Conservation (phyloP, 1,140 invertebrate species). For the Achatina immaculata region DNA sequence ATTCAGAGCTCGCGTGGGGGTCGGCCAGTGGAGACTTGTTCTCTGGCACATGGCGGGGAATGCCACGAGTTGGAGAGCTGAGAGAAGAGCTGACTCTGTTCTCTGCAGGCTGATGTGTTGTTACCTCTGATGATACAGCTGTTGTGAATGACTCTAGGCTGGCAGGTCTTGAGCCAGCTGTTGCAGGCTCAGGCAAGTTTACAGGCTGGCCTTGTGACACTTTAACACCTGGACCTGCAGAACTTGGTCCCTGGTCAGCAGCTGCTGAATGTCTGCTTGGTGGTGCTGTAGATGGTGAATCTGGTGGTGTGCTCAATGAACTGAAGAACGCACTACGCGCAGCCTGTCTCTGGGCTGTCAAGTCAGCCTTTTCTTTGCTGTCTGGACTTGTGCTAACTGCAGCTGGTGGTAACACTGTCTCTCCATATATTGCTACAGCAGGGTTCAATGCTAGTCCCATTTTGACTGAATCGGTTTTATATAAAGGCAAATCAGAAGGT, state of each 20-base stretch:
- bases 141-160: conserved; percentile 23
- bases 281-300: conserved; percentile 11
- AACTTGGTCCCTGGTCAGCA: conserved; percentile 11
- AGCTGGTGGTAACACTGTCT: neutral
- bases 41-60: neutral
- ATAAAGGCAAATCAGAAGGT: neutral
- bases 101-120: neutral
- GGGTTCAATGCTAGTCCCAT: neutral
- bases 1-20: conserved; percentile 7
- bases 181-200: conserved; percentile 23
- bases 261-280: conserved; percentile 22
- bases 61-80: conserved; percentile 29
- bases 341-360: conserved; percentile 38
- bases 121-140: neutral
- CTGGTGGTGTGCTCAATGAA: conserved; percentile 36
- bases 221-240: conserved; percentile 6
- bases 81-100: conserved; percentile 6
- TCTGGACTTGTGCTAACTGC: neutral
- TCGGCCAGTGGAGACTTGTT: conserved; percentile 21
- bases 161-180: conserved; percentile 17
- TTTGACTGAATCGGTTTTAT: neutral
- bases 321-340: conserved; percentile 48
- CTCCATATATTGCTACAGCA: neutral
- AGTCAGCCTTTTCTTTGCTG: neutral
- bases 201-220: neutral